Percentiles rank a stretch among this genome's conserved stretches.
Conservation (phyloP, 2,797 vertebrate species). For the Kryptopterus vitreolus region DNA sequence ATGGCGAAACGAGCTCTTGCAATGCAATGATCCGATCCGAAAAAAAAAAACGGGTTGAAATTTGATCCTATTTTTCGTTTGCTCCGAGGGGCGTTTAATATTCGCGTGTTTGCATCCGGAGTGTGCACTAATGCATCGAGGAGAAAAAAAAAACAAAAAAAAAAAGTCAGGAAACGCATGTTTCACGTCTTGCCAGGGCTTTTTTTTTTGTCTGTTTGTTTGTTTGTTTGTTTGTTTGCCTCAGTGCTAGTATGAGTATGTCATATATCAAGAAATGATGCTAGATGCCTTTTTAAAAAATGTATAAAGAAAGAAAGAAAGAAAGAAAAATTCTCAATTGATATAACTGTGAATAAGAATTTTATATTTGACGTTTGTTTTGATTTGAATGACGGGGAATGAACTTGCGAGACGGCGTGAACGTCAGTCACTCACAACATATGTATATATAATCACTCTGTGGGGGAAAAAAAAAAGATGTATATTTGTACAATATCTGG, state of each 20-base stretch:
- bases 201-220: slow-evolving; percentile 59
- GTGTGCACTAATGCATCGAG: slow-evolving; percentile 45
- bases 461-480: slow-evolving; percentile 45
- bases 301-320: not conserved
- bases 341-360: slow-evolving; percentile 59
- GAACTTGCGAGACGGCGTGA: not conserved
- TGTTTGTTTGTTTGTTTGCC: slow-evolving; percentile 11
- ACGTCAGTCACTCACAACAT: not conserved
- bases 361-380: slow-evolving; percentile 53
- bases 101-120: slow-evolving; percentile 43
- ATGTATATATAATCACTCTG: slow-evolving; percentile 8
- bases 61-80: not conserved
- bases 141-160: too few species aligned
- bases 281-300: slow-evolving; percentile 24
- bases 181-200: slow-evolving; percentile 52
- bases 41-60: not conserved
- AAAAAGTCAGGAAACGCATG: slow-evolving; percentile 63
- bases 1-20: not conserved
- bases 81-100: slow-evolving; percentile 7
- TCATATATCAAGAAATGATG: slow-evolving; percentile 52
- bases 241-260: slow-evolving; percentile 12
- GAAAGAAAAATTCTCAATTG: not conserved
- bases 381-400: slow-evolving; percentile 25
- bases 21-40: not conserved
- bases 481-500: slow-evolving; percentile 69